Conservation (phyloP, 2,888 invertebrate genomes). For the Synergus umbraculus region DNA sequence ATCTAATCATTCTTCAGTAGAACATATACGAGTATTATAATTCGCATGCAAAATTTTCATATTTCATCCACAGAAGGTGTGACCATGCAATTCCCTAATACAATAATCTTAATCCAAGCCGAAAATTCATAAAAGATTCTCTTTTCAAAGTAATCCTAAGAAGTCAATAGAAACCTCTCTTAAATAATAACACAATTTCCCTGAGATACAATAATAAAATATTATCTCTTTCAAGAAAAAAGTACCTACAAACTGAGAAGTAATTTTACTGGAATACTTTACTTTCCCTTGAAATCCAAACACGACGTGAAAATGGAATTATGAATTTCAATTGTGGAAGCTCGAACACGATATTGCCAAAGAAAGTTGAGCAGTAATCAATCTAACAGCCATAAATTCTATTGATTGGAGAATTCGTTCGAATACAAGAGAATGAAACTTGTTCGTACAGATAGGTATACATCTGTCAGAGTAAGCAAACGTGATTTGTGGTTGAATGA, state of each 20-base stretch:
- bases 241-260: not conserved
- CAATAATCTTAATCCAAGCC: constrained; percentile 10
- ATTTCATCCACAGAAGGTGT: constrained; percentile 24
- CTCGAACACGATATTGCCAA: not conserved
- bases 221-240: not conserved
- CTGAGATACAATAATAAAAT: no score
- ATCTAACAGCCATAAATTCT: constrained; percentile 20
- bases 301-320: not conserved
- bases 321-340: not conserved
- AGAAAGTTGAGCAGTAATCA: constrained; percentile 15
- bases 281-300: not conserved
- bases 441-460: constrained; percentile 18
- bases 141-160: not conserved
- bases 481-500: constrained; percentile 54
- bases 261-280: not conserved
- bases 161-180: not conserved
- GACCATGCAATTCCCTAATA: not conserved
- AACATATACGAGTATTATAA: constrained; percentile 11
- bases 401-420: constrained; percentile 41
- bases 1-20: constrained; percentile 17
- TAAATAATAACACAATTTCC: no score
- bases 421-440: constrained; percentile 2
- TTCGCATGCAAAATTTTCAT: constrained; percentile 32
- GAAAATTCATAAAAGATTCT: not conserved
- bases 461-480: constrained; percentile 43